Evolutionary conservation across 1,140 invertebrate species (phyloP).

Genomic region (Euglossa dilemma): DNA sequence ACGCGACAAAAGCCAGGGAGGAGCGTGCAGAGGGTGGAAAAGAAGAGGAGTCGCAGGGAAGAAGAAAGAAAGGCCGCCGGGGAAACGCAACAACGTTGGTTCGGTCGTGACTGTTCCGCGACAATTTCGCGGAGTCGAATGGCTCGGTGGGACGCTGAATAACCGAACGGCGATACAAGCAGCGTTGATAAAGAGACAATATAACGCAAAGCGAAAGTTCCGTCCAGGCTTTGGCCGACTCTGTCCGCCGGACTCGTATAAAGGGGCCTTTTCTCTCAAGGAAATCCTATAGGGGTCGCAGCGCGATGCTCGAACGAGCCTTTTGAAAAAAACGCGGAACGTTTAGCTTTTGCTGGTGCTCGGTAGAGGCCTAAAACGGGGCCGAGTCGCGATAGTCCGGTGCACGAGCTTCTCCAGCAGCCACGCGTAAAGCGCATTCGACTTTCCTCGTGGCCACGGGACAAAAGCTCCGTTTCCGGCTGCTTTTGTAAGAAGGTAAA

Average conservation of each 20-base stretch:
- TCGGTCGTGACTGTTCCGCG: not conserved
- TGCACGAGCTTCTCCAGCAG: not conserved
- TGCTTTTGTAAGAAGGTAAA: constrained; percentile 21
- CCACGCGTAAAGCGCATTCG: constrained; percentile 16
- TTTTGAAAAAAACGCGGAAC: constrained; percentile 18
- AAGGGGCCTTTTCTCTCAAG: constrained; percentile 26
- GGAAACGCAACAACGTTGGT: constrained; percentile 6
- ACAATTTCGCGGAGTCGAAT: constrained; percentile 20
- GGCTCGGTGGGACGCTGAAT: constrained; percentile 16
- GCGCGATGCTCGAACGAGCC: constrained; percentile 13
- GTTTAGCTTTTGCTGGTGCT: not conserved
- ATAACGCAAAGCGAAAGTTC: constrained; percentile 14
- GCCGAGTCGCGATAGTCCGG: constrained; percentile 10
- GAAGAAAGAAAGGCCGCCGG: too few species aligned
- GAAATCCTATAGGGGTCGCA: constrained; percentile 7
- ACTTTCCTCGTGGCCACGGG: not conserved
- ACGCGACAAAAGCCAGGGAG: not conserved
- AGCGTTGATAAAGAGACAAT: constrained; percentile 33
- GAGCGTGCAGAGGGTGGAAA: not conserved
- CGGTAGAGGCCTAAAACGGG: not conserved
- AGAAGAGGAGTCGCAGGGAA: not conserved
- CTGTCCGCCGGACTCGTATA: not conserved
- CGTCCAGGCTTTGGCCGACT: not conserved
- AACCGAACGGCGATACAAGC: constrained; percentile 35
- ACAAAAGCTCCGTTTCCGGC: constrained; percentile 2